phyloP scores from a whole-genome alignment of 92 coral and sea anemone species.

The Umimayanthus chanpuru region DNA sequence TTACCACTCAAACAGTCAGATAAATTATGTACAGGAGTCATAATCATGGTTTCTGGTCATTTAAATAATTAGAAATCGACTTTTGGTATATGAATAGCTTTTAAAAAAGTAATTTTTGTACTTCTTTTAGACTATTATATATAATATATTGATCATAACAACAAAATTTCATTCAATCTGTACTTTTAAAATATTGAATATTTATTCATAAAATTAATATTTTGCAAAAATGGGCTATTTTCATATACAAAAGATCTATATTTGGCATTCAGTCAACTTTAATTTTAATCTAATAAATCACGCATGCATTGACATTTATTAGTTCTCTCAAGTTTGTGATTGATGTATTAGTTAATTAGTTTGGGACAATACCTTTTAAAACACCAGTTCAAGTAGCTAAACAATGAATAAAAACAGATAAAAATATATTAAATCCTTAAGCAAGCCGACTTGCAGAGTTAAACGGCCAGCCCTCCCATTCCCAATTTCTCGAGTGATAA shows the following conservation, averaged over 20 bases:
- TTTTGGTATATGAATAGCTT: no score
- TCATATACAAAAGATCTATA: not conserved
- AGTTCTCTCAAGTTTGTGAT: not conserved
- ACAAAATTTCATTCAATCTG: not conserved
- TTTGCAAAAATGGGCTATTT: not conserved
- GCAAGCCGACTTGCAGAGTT: not conserved
- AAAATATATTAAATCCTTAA: not conserved
- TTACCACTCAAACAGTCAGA: no score
- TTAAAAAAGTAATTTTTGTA: no score
- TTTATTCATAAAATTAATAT: no score
- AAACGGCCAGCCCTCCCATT: not conserved
- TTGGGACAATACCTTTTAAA: not conserved
- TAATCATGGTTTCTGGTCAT: no score
- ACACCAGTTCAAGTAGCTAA: not conserved
- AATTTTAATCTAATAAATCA: not conserved
- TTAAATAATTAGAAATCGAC: no score
- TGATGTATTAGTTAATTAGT: not conserved
- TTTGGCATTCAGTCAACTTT: constrained; percentile 13
- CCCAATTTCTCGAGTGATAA: not conserved
- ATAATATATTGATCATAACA: no score
- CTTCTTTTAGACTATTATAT: no score
- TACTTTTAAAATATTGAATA: not conserved
- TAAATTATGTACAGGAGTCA: no score
- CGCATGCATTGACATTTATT: not conserved
- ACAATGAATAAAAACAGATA: not conserved